Conservation (phyloP, 64 coral and sea anemone species). For the Orbicella faveolata region DNA sequence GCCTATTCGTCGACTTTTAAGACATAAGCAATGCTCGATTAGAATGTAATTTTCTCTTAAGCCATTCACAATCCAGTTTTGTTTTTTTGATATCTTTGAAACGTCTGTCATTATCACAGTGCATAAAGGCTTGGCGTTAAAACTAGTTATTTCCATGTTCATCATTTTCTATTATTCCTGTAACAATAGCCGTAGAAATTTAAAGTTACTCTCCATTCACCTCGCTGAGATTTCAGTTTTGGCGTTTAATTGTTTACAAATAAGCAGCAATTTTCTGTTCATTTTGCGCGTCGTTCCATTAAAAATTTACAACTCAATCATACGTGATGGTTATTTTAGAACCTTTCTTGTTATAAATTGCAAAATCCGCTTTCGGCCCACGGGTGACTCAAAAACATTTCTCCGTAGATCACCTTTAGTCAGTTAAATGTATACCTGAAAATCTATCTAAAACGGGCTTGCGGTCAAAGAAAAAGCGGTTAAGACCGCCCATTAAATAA, state of each 20-base stretch:
- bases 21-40: neutral
- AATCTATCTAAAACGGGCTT: neutral
- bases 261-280: constrained; percentile 18
- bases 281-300: constrained; percentile 17
- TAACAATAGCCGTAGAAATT: neutral
- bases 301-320: constrained; percentile 35
- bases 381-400: neutral
- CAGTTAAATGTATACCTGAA: neutral
- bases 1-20: neutral
- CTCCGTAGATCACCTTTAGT: neutral
- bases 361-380: neutral
- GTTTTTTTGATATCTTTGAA: constrained; percentile 1
- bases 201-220: neutral
- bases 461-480: neutral
- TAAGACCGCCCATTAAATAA: constrained; percentile 25
- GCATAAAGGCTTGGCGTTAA: neutral
- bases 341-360: neutral
- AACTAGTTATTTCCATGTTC: neutral
- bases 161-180: neutral
- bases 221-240: neutral
- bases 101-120: neutral
- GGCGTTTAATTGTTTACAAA: constrained; percentile 15
- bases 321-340: neutral
- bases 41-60: constrained; percentile 20
- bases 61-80: constrained; percentile 3